A percentile compares a stretch with the other conserved stretches of the same genome.
Conservation (phyloP, 2,888 invertebrate genomes). For the Drosophila quasianomalipes region DNA sequence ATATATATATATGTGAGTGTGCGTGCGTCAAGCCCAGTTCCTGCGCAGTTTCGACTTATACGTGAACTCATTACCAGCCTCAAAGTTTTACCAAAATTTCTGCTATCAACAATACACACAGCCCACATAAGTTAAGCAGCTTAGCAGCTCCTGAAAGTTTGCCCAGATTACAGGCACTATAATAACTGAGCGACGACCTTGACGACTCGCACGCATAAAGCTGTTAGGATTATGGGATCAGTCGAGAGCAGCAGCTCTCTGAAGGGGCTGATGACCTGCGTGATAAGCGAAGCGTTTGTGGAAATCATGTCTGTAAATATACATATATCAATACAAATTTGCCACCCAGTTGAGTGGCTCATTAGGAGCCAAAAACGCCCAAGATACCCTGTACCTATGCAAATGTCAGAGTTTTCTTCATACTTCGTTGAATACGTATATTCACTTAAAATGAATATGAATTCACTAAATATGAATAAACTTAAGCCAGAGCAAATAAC, state of each 20-base stretch:
- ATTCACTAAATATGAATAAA: not conserved
- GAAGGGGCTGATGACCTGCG: slow-evolving; percentile 9
- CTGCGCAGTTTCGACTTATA: slow-evolving; percentile 30
- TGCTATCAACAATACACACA: not conserved
- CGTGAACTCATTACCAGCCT: slow-evolving; percentile 56
- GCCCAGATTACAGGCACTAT: slow-evolving; percentile 5
- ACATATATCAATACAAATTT: slow-evolving; percentile 23
- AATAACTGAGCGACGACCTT: slow-evolving; percentile 23
- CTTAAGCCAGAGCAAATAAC: not conserved
- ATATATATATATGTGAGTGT: not conserved
- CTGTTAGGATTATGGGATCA: slow-evolving; percentile 22
- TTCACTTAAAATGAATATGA: not conserved
- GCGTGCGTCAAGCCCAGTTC: slow-evolving; percentile 21
- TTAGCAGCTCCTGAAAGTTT: slow-evolving; percentile 36
- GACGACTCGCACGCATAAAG: slow-evolving; percentile 4
- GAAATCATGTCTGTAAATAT: not conserved
- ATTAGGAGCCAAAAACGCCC: slow-evolving; percentile 4
- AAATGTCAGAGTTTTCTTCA: not conserved
- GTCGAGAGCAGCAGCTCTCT: not conserved
- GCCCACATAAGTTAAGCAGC: slow-evolving; percentile 20
- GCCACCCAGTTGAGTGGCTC: slow-evolving; percentile 12
- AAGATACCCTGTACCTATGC: not conserved
- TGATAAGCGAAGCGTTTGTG: slow-evolving; percentile 7
- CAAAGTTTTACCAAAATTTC: slow-evolving; percentile 38
- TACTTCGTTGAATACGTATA: not conserved